Evolutionary conservation across 2,888 invertebrate species (phyloP).

Genomic region (Carabus problematicus): DNA sequence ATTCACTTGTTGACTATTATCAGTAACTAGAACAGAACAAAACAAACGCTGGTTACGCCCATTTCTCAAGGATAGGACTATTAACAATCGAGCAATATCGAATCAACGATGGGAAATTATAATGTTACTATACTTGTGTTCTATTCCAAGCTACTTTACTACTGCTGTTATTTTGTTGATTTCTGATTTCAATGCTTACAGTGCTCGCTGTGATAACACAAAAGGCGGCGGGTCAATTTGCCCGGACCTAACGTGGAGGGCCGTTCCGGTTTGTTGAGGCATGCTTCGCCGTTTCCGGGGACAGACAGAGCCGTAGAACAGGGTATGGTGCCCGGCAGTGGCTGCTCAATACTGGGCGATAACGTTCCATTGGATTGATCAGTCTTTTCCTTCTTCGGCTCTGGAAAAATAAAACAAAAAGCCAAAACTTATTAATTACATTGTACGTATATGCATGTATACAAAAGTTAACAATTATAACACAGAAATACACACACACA

Average conservation of each 20-base stretch:
- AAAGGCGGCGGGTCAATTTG: conserved; percentile 76
- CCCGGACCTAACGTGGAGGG: conserved; percentile 81
- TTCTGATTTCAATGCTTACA: conserved; percentile 55
- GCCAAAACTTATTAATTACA: not conserved
- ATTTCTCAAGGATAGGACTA: too few relatives aligned
- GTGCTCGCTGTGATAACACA: conserved; percentile 83
- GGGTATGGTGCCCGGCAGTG: conserved; percentile 54
- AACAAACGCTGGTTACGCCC: not conserved
- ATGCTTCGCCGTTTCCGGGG: conserved; percentile 50
- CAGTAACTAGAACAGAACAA: conserved; percentile 61
- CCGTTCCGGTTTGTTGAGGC: conserved; percentile 70
- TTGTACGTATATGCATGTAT: not conserved
- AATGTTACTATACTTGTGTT: too few relatives aligned
- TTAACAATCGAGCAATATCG: too few relatives aligned
- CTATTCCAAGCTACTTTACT: too few relatives aligned
- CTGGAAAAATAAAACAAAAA: conserved; percentile 63
- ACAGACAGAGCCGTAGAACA: conserved; percentile 53
- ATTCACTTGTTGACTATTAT: conserved; percentile 43
- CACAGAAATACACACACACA: conserved; percentile 3
- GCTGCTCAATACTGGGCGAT: conserved; percentile 66
- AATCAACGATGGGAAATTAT: too few relatives aligned
- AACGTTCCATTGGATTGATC: conserved; percentile 72
- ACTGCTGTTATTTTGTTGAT: not conserved
- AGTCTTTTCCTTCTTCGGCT: conserved; percentile 93
- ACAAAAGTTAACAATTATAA: not conserved